Base-by-base conservation (phyloP, 2,113 vertebrate species). In the Nerophis ophidion region DNA sequence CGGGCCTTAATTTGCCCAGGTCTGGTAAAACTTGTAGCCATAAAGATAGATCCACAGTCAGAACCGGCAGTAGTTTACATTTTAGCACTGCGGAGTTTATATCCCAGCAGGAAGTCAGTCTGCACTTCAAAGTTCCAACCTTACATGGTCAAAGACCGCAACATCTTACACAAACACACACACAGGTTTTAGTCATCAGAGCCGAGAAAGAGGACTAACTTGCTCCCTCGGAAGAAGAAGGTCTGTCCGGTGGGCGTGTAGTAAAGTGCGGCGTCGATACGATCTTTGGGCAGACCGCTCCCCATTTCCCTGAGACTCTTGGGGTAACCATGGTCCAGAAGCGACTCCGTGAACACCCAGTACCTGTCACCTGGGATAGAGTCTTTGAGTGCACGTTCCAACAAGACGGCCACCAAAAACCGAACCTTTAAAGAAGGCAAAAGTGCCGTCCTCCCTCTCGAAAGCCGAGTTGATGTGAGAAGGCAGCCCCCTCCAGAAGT, bases 371-470 rank as follows among this genome's bases (percentile, higher is more conserved):
- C 94, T 97, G 73, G 26, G 1, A 40, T n/a, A 60, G 15, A 42
- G 12, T 13, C 16, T 1, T 26, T 26, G 26, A 26, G 26, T 26
- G 26, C 26, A 26, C 1, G 4, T 26, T 26, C 4, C 26, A 26
- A 26, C 26, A 26, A 26, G 26, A 26, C 26, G 45, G 45, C 12
- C 14, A 45, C 51, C 65, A 4, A 7, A 8, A 53, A 33, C 35
- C 44, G 57, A 78, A 92, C 94, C 94, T 92, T 95, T 96, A 73
- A 96, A 96, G 79, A 96, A 96, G 52, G 91, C 92, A 76, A 96
- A 96, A 72, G 93, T 93, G 14, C 93, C 94, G 61, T 96, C 93
- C 61, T 94, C 93, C 50, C 93, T 90, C 83, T 96, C 94, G 38
- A 93, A 96, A 48, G 92, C 94, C 5, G 93, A 71, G 62, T 90